Base-by-base conservation (phyloP, 2,888 invertebrate genomes). In the Lochmaea capreae region DNA sequence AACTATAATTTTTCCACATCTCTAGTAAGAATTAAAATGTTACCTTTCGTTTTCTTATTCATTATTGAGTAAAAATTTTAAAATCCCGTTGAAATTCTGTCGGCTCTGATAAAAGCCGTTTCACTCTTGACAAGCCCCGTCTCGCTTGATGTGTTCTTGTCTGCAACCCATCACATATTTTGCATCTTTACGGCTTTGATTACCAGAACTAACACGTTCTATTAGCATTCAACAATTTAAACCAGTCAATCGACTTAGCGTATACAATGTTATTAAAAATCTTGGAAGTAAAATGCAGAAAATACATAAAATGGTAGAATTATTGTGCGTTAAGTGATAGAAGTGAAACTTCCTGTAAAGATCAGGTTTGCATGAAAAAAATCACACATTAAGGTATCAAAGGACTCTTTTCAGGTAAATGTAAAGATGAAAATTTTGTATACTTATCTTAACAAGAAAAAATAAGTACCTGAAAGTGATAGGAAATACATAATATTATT, bases 91-190 rank as follows among this genome's bases (percentile, higher is more conserved):
- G 63, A 63, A 54, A 54, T 42, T 62, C 39, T 22, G 18, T 33
- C 54, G 39, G 16, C 16, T 26, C 12, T 16, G n/a, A 12, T 49
- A 52, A 68, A 68, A 65, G 58, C 57, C 43, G 67, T 59, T 67
- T 67, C 26, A 58, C 65, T 65, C 71, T 61, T 63, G 67, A 70
- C 68, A 73, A 71, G 65, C 61, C 67, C 65, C 74, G 65, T 63
- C 58, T 74, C 73, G 63, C 68, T 67, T 76, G 76, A 74, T 67
- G 70, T 69, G 67, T 74, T 59, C 63, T 69, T 69, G 70, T 74
- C 76, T 70, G 33, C 68, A 65, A 42, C 43, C 66, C 66, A 69
- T 71, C 76, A 69, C 69, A 71, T 72, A 70, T 63, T 76, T 76
- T 72, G 74, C 74, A 77, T 75, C 49, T 66, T 61, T 33, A 26